These are phyloP conservation scores for Ceratothoa steindachneri DNA, from an alignment of 2,888 invertebrate genomes.

Conservation along the genomic window DNA sequence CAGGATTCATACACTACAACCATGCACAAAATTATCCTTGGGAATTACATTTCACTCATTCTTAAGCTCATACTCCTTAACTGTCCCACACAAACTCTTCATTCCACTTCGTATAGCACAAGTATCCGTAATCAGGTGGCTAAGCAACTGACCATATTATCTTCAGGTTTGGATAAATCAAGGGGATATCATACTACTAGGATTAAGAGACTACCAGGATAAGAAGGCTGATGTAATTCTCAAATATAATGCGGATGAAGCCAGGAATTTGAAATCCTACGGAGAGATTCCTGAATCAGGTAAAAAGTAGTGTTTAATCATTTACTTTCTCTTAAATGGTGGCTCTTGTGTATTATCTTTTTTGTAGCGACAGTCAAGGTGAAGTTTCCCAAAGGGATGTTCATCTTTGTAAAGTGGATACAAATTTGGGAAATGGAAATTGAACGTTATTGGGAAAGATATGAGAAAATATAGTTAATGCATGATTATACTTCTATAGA, in stretches of 20 bases:
- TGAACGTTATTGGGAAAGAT: too few species aligned
- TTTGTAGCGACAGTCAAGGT: not conserved
- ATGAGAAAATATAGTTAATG: too few species aligned
- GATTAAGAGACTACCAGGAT: conserved; percentile 74
- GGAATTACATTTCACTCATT: too few species aligned
- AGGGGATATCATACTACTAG: conserved; percentile 96
- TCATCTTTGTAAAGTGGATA: too few species aligned
- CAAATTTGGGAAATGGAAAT: too few species aligned
- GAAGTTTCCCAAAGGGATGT: not conserved
- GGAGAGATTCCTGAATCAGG: conserved; percentile 94
- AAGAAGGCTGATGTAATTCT: conserved; percentile 86
- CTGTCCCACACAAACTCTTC: too few species aligned
- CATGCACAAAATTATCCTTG: too few species aligned
- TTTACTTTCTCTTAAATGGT: conserved; percentile 39
- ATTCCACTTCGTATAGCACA: too few species aligned
- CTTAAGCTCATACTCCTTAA: too few species aligned
- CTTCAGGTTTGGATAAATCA: conserved; percentile 97
- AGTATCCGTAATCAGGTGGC: too few species aligned
- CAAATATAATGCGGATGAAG: conserved; percentile 98
- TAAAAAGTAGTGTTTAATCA: conserved; percentile 54
- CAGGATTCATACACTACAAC: too few species aligned
- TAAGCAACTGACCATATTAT: conserved; percentile 54
- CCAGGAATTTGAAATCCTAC: conserved; percentile 95
- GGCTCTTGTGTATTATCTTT: not conserved
- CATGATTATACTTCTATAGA: too few species aligned